Percentiles rank a stretch among this genome's conserved stretches.
Evolutionary conservation across 2,113 vertebrate species (phyloP).

Genomic region (Scytalopus superciliaris): DNA sequence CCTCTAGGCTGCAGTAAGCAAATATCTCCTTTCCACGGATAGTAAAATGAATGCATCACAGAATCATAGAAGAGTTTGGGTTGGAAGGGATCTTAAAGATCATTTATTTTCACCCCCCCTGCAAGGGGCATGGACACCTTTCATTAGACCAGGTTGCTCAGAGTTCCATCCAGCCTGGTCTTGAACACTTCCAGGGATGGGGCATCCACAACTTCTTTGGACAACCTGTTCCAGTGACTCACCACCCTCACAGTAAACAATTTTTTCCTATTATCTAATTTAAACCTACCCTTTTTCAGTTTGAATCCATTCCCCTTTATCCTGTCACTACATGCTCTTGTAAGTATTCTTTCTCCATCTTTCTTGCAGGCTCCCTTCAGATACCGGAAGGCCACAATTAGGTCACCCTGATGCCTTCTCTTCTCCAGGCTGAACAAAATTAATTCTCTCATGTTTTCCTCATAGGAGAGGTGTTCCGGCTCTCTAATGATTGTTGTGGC

Average conservation of each 20-base stretch:
- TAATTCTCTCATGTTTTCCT: neutral
- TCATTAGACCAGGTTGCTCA: neutral
- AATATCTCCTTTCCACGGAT: neutral
- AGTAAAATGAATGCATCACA: neutral
- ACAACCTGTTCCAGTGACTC: neutral
- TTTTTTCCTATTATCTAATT: neutral
- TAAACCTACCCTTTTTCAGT: neutral
- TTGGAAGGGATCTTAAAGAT: neutral
- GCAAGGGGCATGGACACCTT: neutral
- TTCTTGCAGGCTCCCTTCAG: neutral
- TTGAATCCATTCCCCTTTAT: neutral
- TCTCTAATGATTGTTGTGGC: neutral
- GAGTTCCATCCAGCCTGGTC: neutral
- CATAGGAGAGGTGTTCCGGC: neutral
- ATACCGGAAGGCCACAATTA: neutral
- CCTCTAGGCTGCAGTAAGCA: neutral
- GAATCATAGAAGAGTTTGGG: neutral
- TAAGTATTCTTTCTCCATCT: neutral
- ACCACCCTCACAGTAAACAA: neutral
- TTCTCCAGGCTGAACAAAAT: neutral
- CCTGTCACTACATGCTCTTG: neutral
- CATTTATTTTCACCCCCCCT: neutral
- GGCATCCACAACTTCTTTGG: neutral
- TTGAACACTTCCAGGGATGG: neutral
- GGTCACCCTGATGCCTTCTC: neutral